Percentiles rank a stretch among this genome's conserved stretches.
phyloP scores from a whole-genome alignment of 2,888 invertebrate species.

The Acronicta psi region DNA sequence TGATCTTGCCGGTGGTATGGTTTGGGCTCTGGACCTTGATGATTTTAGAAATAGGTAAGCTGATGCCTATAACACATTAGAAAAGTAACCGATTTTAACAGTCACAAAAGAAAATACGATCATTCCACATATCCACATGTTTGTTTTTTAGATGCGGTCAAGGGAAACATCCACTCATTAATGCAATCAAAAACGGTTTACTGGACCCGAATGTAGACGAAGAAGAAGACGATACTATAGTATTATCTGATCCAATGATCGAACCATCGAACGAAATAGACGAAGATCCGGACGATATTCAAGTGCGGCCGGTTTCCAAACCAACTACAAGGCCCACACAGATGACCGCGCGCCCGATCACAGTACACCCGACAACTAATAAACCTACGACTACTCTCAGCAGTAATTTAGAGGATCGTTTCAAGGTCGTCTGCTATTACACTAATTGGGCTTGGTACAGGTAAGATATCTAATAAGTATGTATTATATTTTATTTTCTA shows the following conservation, averaged over 20 bases:
- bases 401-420: slow-evolving; percentile 77
- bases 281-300: slow-evolving; percentile 81
- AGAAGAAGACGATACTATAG: slow-evolving; percentile 58
- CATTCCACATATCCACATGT: not conserved
- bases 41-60: slow-evolving; percentile 92
- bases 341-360: slow-evolving; percentile 54
- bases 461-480: slow-evolving; percentile 69
- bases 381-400: slow-evolving; percentile 62
- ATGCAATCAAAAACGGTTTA: slow-evolving; percentile 92
- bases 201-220: slow-evolving; percentile 79
- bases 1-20: slow-evolving; percentile 96
- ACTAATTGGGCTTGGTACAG: slow-evolving; percentile 98
- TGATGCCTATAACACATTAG: too few relatives aligned
- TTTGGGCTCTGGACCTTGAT: slow-evolving; percentile 97
- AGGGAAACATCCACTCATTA: slow-evolving; percentile 94
- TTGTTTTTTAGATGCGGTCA: slow-evolving; percentile 91
- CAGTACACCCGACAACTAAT: slow-evolving; percentile 67
- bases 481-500: not conserved
- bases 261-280: slow-evolving; percentile 73
- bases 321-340: slow-evolving; percentile 53
- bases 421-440: slow-evolving; percentile 96
- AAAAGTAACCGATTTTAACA: too few relatives aligned
- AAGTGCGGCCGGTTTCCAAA: slow-evolving; percentile 72
- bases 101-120: too few relatives aligned
- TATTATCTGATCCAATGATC: slow-evolving; percentile 61